These are phyloP conservation scores for Rhagophthalmus giganteus DNA, from an alignment of 2,888 invertebrate species.

Conservation along the genomic window DNA sequence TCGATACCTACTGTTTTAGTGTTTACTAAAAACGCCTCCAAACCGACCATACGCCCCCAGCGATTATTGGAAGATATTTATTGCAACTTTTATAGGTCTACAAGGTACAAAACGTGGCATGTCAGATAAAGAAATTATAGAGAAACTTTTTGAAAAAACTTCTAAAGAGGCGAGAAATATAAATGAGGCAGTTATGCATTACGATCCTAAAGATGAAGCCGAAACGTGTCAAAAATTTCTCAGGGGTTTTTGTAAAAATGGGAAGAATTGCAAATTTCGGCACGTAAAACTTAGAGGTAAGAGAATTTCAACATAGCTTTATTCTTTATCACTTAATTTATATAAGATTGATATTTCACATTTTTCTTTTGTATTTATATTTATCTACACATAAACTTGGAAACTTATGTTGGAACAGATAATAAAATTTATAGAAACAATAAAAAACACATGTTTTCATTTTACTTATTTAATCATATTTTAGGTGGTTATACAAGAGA, in stretches of 20 bases:
- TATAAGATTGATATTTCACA: no score
- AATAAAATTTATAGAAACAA: no score
- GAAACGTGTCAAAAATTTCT: constrained; percentile 15
- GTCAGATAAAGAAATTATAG: constrained; percentile 15
- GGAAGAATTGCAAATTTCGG: constrained; percentile 12
- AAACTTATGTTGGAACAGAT: no score
- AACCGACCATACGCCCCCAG: no score
- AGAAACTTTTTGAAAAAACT: constrained; percentile 7
- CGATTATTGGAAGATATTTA: no score
- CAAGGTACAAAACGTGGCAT: constrained; percentile 5
- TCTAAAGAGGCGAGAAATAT: constrained; percentile 9
- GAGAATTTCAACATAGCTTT: not conserved
- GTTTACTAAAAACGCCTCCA: no score
- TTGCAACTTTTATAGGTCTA: constrained; percentile 5
- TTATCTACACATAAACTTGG: no score
- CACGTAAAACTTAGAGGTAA: constrained; percentile 10
- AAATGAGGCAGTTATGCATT: constrained; percentile 23
- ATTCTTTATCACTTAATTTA: no score
- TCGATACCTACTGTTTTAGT: no score
- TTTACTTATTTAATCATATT: no score
- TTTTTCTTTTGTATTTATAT: no score
- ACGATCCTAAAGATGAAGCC: constrained; percentile 23
- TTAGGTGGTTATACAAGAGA: constrained; percentile 16
- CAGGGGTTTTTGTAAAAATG: constrained; percentile 22
- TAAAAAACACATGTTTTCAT: no score